Base-by-base conservation (phyloP, 2,888 invertebrate genomes). In the Amorpha juglandis region DNA sequence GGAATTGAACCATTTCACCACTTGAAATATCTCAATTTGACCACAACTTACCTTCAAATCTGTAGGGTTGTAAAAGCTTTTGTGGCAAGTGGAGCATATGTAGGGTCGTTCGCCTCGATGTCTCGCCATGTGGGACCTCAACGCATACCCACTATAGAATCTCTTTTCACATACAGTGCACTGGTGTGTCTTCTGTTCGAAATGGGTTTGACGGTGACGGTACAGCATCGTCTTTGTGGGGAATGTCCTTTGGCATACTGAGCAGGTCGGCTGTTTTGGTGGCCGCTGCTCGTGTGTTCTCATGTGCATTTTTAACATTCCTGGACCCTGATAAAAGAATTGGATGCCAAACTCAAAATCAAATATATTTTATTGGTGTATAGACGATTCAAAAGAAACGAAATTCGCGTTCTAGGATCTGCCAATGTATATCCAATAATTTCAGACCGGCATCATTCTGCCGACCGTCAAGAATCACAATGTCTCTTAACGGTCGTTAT, bases 301-400 rank as follows among this genome's bases (percentile, higher is more conserved):
- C 95, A 95, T 95, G 77, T 95, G 95, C 95, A 95, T 95, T 74
- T 95, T 94, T 45, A 95, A 79, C 95, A 95, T 95, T 16, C 95
- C 95, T 0, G 95, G 95, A 8, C 95, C 95, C 91, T 92, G 79
- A 0, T 65, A 58, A 67, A 8, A 47, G 21, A 45, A 53, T 1
- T 19, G 35, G 27, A 55, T 52, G 1, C 21, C 1, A 6, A 48
- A 6, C 47, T n/a, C 47, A 27, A 27, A 27, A 27, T 27, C 27
- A 27, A 27, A 27, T 4, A 27, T 27, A 27, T 4, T 27, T 27
- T 27, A 27, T 27, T 27, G 4, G 2, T 27, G 27, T 3, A 27
- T 1, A 27, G 27, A n/a, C n/a, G n/a, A n/a, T 27, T 27, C 27
- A 27, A 27, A 27, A 3, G 27, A 4, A 27, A 27, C 27, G 27